Percentiles rank a stretch among this genome's conserved stretches.
phyloP scores from a whole-genome alignment of 2,888 invertebrate genomes.

The Miltochrista miniata region DNA sequence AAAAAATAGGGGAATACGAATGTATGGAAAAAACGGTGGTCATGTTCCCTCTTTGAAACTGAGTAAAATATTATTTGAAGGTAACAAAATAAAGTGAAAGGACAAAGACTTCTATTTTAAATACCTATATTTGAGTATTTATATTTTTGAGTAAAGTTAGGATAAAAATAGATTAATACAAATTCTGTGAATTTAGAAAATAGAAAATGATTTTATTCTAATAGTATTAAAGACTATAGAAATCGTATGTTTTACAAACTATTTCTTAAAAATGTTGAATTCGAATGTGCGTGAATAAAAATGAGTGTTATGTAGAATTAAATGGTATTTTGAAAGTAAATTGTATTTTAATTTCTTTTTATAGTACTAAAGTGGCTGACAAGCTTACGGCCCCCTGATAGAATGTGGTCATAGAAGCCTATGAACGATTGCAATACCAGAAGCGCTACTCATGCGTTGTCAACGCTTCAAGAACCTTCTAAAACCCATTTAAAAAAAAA shows the following conservation, averaged over 20 bases:
- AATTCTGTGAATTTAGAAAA: constrained; percentile 41
- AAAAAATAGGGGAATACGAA: too few relatives aligned
- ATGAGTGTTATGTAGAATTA: constrained; percentile 42
- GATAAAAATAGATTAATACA: constrained; percentile 18
- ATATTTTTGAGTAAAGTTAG: constrained; percentile 19
- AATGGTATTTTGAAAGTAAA: constrained; percentile 31
- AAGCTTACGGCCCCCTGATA: too few relatives aligned
- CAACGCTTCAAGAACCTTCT: too few relatives aligned
- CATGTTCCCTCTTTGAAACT: too few relatives aligned
- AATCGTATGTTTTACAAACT: constrained; percentile 21
- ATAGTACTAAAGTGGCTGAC: too few relatives aligned
- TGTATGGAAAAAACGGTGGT: too few relatives aligned
- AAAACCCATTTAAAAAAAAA: too few relatives aligned
- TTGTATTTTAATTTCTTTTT: constrained; percentile 6
- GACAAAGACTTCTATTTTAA: constrained; percentile 9
- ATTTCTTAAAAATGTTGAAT: constrained; percentile 37
- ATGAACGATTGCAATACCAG: too few relatives aligned
- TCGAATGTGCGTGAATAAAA: constrained; percentile 38
- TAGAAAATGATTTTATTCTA: constrained; percentile 26
- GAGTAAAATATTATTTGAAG: neutral
- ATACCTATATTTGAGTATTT: constrained; percentile 7
- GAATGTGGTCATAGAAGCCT: too few relatives aligned
- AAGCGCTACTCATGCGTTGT: too few relatives aligned
- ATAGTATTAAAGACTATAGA: constrained; percentile 11
- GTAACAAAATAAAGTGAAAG: neutral